Evolutionary conservation across 2,888 invertebrate genomes (phyloP), one percentile per base, ranked within the genome.

Genomic region (Malacosoma neustria): DNA sequence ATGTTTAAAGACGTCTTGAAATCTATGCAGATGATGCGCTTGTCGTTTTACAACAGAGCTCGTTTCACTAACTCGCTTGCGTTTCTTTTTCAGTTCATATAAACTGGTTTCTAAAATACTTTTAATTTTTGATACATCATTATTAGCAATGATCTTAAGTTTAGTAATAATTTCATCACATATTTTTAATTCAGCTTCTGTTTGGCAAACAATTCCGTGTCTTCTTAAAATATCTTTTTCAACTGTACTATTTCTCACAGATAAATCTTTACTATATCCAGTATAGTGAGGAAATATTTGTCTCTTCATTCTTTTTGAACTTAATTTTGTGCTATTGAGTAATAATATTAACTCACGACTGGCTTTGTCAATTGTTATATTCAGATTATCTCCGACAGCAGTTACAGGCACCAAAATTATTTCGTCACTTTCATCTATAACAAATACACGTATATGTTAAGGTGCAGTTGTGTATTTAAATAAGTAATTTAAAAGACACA

Each of bases 81-180:
- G n/a, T 37, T 22, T 12, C 43, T 11, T 14, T 33, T 13, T 38
- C 15, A 29, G 30, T n/a, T 29, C 3, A 3, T 14, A 33, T 15
- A 30, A 30, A 13, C 43, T 30, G 32, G 30, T 34, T 32, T 42
- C 4, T 39, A 15, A 30, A 37, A 5, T 42, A 29, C 30, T 11
- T 22, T 44, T 36, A 9, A 39, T 34, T 30, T 33, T 34, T 34
- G 15, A 38, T 36, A 36, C 33, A 22, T 39, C 37, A 29, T 48
- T 46, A 14, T 59, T 43, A 15, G 51, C 54, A 14, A 76, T 50
- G 1, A 47, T 34, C 49, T 68, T 64, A 3, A 85, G 43, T 49
- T 74, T 68, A 11, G 38, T 49, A 3, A 82, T 61, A 12, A 81
- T 58, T 33, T 72, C 58, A 52, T 67, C 70, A 36, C 85, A 85